Evolutionary conservation across 2,888 invertebrate genomes (phyloP).

Genomic region (Apamea sordens): DNA sequence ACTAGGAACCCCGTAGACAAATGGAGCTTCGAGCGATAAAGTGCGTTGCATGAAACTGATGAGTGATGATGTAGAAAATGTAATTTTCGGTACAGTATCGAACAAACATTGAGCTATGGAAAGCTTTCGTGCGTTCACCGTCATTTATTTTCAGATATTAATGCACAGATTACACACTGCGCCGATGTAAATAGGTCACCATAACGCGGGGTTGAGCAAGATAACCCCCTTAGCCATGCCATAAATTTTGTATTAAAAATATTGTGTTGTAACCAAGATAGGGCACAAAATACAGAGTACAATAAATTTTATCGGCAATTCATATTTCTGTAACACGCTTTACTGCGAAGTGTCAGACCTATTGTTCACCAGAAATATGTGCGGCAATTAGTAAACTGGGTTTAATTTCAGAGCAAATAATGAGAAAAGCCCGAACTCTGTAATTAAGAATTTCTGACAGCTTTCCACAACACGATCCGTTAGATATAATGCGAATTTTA

Average conservation of each 20-base stretch:
- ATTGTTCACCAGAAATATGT: constrained; percentile 59
- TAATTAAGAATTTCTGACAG: constrained; percentile 71
- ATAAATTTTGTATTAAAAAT: constrained; percentile 78
- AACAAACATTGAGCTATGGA: constrained; percentile 70
- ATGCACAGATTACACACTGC: constrained; percentile 78
- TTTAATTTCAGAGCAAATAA: constrained; percentile 67
- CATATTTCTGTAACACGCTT: constrained; percentile 41
- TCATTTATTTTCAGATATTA: constrained; percentile 77
- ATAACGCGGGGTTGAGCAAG: constrained; percentile 78
- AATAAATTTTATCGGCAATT: constrained; percentile 41
- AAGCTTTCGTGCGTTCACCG: constrained; percentile 70
- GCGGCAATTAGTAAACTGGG: constrained; percentile 52
- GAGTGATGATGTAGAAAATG: constrained; percentile 56
- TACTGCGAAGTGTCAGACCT: constrained; percentile 23
- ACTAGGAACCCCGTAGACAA: constrained; percentile 23
- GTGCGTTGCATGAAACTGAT: constrained; percentile 41
- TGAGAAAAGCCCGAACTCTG: constrained; percentile 57
- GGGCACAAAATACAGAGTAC: constrained; percentile 34
- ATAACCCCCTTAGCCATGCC: constrained; percentile 76
- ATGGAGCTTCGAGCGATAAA: constrained; percentile 31
- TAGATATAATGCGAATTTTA: constrained; percentile 83
- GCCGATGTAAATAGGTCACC: constrained; percentile 80
- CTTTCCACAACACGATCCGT: constrained; percentile 74
- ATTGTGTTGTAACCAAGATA: constrained; percentile 43
- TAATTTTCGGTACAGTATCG: constrained; percentile 70